Base-by-base conservation (phyloP, 1,140 invertebrate genomes). In the Ceratina calcarata region DNA sequence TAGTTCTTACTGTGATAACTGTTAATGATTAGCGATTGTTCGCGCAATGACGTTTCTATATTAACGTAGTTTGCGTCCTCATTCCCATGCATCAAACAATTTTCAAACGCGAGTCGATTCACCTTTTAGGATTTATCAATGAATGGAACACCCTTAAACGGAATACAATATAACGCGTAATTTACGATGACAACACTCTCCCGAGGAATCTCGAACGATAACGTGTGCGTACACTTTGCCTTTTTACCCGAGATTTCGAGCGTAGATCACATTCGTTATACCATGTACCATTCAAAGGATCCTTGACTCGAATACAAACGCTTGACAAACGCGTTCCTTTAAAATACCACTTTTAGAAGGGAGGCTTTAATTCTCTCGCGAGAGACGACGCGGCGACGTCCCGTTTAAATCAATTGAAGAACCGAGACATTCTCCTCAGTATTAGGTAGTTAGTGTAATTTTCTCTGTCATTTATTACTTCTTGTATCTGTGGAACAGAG, bases 271-370 rank as follows among this genome's bases (percentile, higher is more conserved):
- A 16, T 27, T 37, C 15, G 18, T 20, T 45, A 45, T 10, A 45
- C 18, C 45, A 20, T 72, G 37, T 60, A 58, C 27, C 27, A 24
- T 72, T 51, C 70, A 3, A 62, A 55, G 22, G 24, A 68, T 53
- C 66, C 51, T 68, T 55, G 66, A 27, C 66, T 68, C 49, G 66
- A 68, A 68, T 68, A 53, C 22, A 55, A 49, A 45, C 13, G 0
- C 66, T 51, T 27, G 66, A 68, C 66, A 55, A 68, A 68, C 66
- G 66, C 66, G 55, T 68, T 68, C 66, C 20, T 55, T 55, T 24
- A 22, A 51, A 67, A 67, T 67, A 51, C 65, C 62, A 12, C 32
- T 37, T 32, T 20, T 10, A 13, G 32, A n/a, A 13, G n/a, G 10
- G 32, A n/a, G 45, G 18, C 62, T 45, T n/a, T 8, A 18, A 32